These are phyloP conservation scores for Nannoperca obscura DNA, from an alignment of 2,797 vertebrate species.

Conservation along the genomic window DNA sequence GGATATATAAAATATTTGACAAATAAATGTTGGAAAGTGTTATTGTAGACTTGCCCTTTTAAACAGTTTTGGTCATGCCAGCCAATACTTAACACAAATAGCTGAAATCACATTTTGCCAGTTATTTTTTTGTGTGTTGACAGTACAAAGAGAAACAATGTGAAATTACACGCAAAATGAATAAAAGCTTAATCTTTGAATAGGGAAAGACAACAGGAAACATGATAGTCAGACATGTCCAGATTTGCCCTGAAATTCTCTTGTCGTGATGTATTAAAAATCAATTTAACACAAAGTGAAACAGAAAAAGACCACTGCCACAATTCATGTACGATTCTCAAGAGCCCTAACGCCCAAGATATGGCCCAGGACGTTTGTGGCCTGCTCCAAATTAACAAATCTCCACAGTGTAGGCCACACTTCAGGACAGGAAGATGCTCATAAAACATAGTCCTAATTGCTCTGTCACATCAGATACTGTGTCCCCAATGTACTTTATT, in stretches of 20 bases:
- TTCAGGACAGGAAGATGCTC: constrained; percentile 69
- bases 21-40: neutral
- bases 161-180: neutral
- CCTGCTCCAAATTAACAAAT: constrained; percentile 74
- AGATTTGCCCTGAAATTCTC: constrained; percentile 30
- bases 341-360: constrained; percentile 47
- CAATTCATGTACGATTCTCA: constrained; percentile 45
- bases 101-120: neutral
- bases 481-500: constrained; percentile 76
- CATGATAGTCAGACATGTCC: constrained; percentile 16
- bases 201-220: constrained; percentile 13
- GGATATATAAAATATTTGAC: neutral
- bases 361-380: constrained; percentile 53
- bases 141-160: neutral
- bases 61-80: neutral
- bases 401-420: constrained; percentile 72
- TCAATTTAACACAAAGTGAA: constrained; percentile 50
- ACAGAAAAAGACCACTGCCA: constrained; percentile 42
- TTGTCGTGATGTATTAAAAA: constrained; percentile 37
- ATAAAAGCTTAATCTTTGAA: constrained; percentile 12
- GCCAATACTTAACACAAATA: constrained; percentile 2
- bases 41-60: neutral
- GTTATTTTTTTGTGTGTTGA: neutral
- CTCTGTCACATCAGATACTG: constrained; percentile 74
- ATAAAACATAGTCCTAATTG: constrained; percentile 81